phyloP scores from a whole-genome alignment of 2,113 vertebrate genomes.

The Leucoraja erinaceus region DNA sequence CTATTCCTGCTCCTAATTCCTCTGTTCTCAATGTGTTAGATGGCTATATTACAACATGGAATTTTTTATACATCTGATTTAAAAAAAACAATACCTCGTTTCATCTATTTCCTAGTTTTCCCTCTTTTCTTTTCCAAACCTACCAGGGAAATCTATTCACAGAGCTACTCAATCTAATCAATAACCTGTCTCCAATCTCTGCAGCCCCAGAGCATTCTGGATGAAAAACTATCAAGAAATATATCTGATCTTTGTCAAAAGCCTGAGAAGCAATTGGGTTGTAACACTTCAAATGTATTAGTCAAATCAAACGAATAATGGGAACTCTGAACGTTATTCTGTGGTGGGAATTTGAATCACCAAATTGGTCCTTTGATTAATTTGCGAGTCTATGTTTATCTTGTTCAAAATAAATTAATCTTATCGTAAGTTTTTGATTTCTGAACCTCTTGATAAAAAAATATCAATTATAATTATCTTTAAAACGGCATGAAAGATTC shows the following conservation, averaged over 20 bases:
- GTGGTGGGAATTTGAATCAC: neutral
- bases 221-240: neutral
- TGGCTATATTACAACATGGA: neutral
- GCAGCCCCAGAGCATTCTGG: neutral
- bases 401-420: neutral
- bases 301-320: neutral
- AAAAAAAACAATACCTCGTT: neutral
- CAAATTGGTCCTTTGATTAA: neutral
- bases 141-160: neutral
- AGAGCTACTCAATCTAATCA: neutral
- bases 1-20: too few relatives aligned
- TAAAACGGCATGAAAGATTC: neutral
- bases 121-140: neutral
- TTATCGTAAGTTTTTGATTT: neutral
- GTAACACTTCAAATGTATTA: neutral
- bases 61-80: neutral
- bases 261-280: slow-evolving; percentile 5
- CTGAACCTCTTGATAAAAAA: neutral
- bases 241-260: neutral
- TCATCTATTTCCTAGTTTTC: neutral
- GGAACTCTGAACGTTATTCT: neutral
- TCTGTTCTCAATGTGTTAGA: too few relatives aligned
- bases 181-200: neutral
- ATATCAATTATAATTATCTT: neutral
- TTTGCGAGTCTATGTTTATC: neutral